Evolutionary conservation across 2,797 vertebrate genomes (phyloP), one percentile per base, ranked within the genome.

Genomic region (Synanceia verrucosa): DNA sequence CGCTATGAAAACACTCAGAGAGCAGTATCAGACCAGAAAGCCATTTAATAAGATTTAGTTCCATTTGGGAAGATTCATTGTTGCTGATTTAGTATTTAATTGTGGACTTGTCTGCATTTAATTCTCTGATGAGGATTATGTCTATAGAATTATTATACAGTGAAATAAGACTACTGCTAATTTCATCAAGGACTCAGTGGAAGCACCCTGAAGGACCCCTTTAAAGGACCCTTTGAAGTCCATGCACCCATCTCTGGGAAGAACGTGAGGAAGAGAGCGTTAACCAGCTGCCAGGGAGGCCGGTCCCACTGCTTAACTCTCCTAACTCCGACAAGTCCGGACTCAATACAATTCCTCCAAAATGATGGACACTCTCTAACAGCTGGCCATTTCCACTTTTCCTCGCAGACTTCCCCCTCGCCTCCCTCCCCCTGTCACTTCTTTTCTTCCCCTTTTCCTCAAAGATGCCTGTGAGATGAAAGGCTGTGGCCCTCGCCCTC

Each of bases 401-500:
- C 39, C 72, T 71, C 63, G 7, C 34, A 76, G 75, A 73, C 69
- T 59, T 69, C 21, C 28, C 58, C 48, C 63, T 65, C 67, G 36
- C 36, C 51, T 66, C 73, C 19, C 1, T 39, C n/a, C 31, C n/a
- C 34, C 51, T 21, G 12, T 63, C 65, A 26, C 57, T 64, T 57
- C 48, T 65, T 73, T 78, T 68, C 64, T 79, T 73, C 57, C 70
- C 60, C 63, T 58, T 77, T 73, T 80, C 82, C 79, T 88, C 76
- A 82, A 90, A 92, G 91, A 94, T 94, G 89, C 80, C 85, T 88
- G 82, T 26, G 50, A 93, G 93, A 94, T 94, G 94, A 94, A 94
- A 95, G 91, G 85, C 85, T 81, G 82, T 3, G 66, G 70, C 73
- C 83, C 72, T 87, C 75, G 78, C 80, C 89, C 84, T 88, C 19